A percentile compares a stretch with the other conserved stretches of the same genome.
phyloP scores from a whole-genome alignment of 2,113 vertebrate species.

The Aplodontia rufa region DNA sequence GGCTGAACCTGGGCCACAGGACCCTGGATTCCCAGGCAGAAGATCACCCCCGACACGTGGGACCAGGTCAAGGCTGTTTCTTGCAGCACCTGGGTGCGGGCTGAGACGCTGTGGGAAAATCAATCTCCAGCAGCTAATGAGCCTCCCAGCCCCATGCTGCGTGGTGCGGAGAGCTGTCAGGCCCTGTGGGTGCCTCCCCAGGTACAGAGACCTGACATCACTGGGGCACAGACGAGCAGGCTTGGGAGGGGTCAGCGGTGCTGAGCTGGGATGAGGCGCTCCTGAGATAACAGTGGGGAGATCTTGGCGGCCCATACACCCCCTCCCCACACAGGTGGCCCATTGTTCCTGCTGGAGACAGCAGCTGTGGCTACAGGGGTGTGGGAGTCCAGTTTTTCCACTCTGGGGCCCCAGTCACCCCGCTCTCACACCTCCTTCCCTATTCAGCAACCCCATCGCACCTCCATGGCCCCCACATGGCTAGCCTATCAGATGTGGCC shows the following conservation, averaged over 20 bases:
- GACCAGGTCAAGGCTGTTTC: background rate
- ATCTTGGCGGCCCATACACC: too few species aligned
- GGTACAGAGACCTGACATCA: background rate
- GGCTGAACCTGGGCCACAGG: background rate
- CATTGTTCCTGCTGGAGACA: background rate
- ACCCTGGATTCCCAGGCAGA: rapidly evolving
- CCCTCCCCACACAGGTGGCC: background rate
- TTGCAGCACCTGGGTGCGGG: background rate
- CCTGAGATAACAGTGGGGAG: background rate
- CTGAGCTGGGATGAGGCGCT: too few species aligned
- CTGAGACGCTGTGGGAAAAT: background rate
- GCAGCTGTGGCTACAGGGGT: rapidly evolving
- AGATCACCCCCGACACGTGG: background rate
- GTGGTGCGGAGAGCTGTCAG: rapidly evolving
- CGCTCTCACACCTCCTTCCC: background rate
- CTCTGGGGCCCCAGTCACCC: background rate
- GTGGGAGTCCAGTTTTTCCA: background rate
- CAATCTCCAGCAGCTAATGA: background rate
- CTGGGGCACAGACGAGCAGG: background rate
- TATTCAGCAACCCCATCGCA: background rate
- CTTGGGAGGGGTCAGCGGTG: background rate
- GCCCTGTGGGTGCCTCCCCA: background rate
- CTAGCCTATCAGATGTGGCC: rapidly evolving
- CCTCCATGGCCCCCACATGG: rapidly evolving
- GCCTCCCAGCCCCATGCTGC: background rate